Percentiles rank a stretch among this genome's conserved stretches.
phyloP scores from a whole-genome alignment of 2,113 vertebrate genomes.

The Seriola aureovittata region DNA sequence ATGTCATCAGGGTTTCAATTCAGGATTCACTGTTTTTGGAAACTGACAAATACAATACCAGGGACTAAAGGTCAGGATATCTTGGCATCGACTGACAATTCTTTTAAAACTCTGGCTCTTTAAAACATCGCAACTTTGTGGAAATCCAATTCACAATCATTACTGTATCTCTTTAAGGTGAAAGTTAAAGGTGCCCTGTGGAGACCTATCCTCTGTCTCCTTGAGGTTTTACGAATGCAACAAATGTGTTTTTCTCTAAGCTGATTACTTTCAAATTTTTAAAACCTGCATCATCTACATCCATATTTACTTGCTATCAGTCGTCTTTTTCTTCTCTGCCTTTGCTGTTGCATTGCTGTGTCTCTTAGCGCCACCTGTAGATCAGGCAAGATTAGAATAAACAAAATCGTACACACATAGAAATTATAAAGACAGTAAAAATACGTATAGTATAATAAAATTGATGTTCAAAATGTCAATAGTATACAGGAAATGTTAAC shows the following conservation, averaged over 20 bases:
- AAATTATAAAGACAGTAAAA: not conserved
- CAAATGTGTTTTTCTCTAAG: not conserved
- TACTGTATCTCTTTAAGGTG: too few relatives aligned
- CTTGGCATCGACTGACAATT: not conserved
- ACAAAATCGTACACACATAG: not conserved
- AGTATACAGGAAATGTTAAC: not conserved
- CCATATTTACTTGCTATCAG: too few relatives aligned
- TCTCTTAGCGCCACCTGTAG: not conserved
- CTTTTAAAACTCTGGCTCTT: not conserved
- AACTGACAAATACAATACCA: not conserved
- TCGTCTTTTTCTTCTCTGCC: not conserved
- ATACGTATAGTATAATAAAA: too few relatives aligned
- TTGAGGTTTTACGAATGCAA: not conserved
- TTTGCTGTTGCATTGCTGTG: not conserved
- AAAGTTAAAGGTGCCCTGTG: not conserved
- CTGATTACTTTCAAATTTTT: not conserved
- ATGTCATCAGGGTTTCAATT: not conserved
- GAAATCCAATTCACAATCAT: too few relatives aligned
- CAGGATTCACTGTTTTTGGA: not conserved
- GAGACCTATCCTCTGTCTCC: not conserved
- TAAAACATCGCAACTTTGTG: too few relatives aligned
- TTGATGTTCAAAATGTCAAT: slow-evolving; percentile 15
- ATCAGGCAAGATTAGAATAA: not conserved
- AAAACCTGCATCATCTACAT: not conserved
- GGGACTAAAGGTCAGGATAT: not conserved